phyloP scores from a whole-genome alignment of 2,888 invertebrate species.

The Drosophila subsilvestris region DNA sequence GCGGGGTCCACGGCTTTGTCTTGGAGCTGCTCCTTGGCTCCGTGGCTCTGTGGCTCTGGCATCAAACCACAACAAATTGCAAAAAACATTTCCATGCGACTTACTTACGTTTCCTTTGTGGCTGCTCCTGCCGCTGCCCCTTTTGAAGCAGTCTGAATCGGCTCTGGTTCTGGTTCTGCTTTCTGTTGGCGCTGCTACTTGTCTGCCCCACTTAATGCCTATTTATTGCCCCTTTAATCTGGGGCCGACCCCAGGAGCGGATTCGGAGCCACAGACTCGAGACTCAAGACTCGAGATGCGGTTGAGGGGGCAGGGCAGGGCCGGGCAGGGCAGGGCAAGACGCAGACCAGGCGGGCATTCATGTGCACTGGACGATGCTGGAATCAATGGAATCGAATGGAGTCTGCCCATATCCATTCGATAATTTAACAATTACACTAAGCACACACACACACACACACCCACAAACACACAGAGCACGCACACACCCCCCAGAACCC shows the following conservation, averaged over 20 bases:
- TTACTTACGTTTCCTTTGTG: conserved; percentile 74
- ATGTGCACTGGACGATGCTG: conserved; percentile 36
- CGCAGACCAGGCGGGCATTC: conserved; percentile 23
- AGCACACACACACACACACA: conserved; percentile 11
- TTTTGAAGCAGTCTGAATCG: conserved; percentile 35
- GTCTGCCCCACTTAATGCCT: conserved; percentile 78
- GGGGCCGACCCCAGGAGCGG: conserved; percentile 13
- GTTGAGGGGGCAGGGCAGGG: neutral
- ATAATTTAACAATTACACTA: conserved; percentile 45
- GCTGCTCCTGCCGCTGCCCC: conserved; percentile 9
- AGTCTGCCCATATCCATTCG: conserved; percentile 22
- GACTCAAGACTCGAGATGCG: neutral
- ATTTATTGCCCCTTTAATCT: conserved; percentile 78
- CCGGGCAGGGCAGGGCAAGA: neutral
- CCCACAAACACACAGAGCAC: conserved; percentile 23
- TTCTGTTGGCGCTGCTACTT: conserved; percentile 16
- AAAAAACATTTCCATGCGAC: conserved; percentile 77
- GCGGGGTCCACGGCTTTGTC: conserved; percentile 19
- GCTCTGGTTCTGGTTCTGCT: neutral
- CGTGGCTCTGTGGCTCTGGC: conserved; percentile 13
- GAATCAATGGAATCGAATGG: conserved; percentile 3
- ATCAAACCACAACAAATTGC: conserved; percentile 71
- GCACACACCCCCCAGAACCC: neutral
- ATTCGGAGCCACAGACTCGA: neutral
- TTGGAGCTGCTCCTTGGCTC: neutral